Percentiles rank a stretch among this genome's conserved stretches.
phyloP scores from a whole-genome alignment of 2,113 vertebrate species.

The Sarotherodon lohbergeri region DNA sequence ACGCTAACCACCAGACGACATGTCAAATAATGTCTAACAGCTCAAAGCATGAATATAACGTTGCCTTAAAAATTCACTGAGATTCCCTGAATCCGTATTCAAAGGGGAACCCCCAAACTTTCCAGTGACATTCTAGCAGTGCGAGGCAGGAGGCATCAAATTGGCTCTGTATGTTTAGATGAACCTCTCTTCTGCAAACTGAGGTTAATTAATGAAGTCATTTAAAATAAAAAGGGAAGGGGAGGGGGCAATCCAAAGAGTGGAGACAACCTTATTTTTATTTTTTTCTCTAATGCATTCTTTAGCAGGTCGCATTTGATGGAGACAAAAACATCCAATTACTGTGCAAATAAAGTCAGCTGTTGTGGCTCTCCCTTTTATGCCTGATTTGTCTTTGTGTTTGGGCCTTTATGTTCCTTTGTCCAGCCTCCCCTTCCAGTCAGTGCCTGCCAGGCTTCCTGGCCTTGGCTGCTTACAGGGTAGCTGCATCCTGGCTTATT shows the following conservation, averaged over 20 bases:
- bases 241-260: not conserved
- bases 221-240: not conserved
- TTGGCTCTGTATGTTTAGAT: conserved; percentile 18
- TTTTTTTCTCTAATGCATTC: conserved; percentile 20
- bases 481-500: conserved; percentile 26
- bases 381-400: conserved; percentile 33
- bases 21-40: not conserved
- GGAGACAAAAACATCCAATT: conserved; percentile 57
- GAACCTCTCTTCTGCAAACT: conserved; percentile 24
- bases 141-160: not conserved
- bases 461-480: not conserved
- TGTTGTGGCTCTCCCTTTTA: conserved; percentile 23
- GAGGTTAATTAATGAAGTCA: conserved; percentile 21
- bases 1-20: not conserved
- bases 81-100: not conserved
- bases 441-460: not conserved
- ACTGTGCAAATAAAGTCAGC: conserved; percentile 34
- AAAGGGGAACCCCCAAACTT: conserved; percentile 12
- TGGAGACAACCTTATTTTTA: conserved; percentile 12
- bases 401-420: conserved; percentile 5
- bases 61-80: not conserved
- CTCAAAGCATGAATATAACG: not conserved
- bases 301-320: conserved; percentile 18
- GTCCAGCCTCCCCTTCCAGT: conserved; percentile 9
- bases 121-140: not conserved